Percentiles rank a stretch among this genome's conserved stretches.
phyloP scores from a whole-genome alignment of 1,140 invertebrate genomes.

The Antheraea mylitta region DNA sequence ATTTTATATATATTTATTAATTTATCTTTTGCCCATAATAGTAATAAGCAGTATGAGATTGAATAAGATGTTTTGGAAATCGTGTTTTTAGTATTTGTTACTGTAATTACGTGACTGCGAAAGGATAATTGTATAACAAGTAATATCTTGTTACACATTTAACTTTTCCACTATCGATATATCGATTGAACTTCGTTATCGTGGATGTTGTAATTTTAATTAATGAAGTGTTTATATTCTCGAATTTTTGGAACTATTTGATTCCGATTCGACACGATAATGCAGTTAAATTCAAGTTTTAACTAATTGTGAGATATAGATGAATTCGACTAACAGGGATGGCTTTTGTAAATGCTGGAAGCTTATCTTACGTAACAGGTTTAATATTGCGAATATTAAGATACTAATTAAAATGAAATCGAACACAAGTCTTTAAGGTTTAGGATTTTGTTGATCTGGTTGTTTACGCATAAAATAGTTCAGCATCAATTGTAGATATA shows the following conservation, averaged over 20 bases:
- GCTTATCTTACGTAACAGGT: neutral
- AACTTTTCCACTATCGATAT: constrained; percentile 24
- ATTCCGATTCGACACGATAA: constrained; percentile 50
- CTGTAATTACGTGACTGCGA: no score
- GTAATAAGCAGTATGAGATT: constrained; percentile 6
- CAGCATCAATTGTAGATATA: no score
- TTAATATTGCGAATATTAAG: no score
- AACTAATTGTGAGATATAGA: constrained; percentile 48
- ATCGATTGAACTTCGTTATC: constrained; percentile 63
- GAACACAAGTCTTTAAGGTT: no score
- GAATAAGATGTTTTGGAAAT: constrained; percentile 25
- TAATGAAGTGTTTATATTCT: constrained; percentile 50
- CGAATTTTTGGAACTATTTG: constrained; percentile 59
- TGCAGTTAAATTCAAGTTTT: constrained; percentile 58
- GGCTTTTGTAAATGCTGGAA: neutral
- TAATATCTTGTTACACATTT: no score
- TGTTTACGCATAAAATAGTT: no score
- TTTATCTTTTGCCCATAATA: constrained; percentile 21
- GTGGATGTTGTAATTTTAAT: constrained; percentile 45
- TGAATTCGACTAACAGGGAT: constrained; percentile 54
- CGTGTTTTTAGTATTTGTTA: constrained; percentile 33
- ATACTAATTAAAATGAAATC: no score
- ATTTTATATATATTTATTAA: constrained; percentile 23
- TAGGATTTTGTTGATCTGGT: no score
- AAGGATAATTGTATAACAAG: no score